Evolutionary conservation across 1,140 invertebrate species (phyloP).

Genomic region (Drosophila fuyamai): DNA sequence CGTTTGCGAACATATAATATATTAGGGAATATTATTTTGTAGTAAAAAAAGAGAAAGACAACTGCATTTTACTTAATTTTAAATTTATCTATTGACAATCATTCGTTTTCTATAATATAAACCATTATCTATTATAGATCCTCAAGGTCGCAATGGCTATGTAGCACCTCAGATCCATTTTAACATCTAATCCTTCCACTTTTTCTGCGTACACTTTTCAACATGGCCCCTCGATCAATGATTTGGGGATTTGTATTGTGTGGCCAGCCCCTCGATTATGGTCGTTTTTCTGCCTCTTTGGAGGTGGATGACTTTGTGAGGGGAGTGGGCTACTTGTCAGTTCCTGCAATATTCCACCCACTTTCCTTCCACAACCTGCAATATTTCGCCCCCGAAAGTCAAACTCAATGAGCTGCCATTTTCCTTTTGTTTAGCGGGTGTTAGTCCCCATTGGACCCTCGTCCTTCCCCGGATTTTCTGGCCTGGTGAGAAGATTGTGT

Average conservation of each 20-base stretch:
- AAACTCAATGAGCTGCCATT: conserved; percentile 71
- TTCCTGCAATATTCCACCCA: conserved; percentile 12
- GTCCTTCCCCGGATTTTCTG: neutral
- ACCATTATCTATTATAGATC: neutral
- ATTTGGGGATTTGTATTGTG: conserved; percentile 48
- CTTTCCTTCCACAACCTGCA: neutral
- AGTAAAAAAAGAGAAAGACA: no score
- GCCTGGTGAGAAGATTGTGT: conserved; percentile 75
- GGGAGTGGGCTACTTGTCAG: conserved; percentile 19
- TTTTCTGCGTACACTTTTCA: conserved; percentile 38
- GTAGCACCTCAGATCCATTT: conserved; percentile 1
- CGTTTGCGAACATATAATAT: no score
- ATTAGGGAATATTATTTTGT: no score
- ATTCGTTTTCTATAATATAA: no score
- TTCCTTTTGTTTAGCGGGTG: conserved; percentile 68
- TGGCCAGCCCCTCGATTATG: conserved; percentile 44
- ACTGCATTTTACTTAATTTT: no score
- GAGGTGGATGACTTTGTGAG: neutral
- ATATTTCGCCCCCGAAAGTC: conserved; percentile 40
- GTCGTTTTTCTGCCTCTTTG: conserved; percentile 16
- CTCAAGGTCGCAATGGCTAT: neutral
- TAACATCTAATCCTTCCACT: conserved; percentile 6
- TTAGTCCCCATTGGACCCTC: conserved; percentile 16
- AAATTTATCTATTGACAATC: no score
- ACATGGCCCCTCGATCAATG: conserved; percentile 46